Conservation (phyloP, 2,888 invertebrate species). For the Chesias legatella region DNA sequence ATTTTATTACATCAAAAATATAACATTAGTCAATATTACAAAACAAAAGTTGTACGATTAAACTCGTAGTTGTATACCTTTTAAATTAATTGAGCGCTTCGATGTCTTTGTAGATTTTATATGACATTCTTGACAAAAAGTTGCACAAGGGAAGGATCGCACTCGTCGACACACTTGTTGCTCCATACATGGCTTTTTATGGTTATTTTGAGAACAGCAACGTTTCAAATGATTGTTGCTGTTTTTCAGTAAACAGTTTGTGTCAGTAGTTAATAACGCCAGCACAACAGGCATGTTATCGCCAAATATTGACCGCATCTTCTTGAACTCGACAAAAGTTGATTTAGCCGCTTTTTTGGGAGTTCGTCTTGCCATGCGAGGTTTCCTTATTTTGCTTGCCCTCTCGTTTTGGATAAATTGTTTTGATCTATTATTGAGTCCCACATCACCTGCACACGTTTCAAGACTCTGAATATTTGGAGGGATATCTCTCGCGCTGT, state of each 20-base stretch:
- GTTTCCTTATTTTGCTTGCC: slow-evolving; percentile 21
- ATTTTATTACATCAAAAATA: slow-evolving; percentile 1
- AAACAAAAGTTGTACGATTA: not conserved
- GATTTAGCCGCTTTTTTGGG: slow-evolving; percentile 7
- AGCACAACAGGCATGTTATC: slow-evolving; percentile 7
- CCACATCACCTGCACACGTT: slow-evolving; percentile 16
- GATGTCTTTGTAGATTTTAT: slow-evolving; percentile 21
- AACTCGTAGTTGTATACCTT: not conserved
- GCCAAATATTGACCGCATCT: slow-evolving; percentile 5
- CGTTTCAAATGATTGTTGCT: slow-evolving; percentile 5
- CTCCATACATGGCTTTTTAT: slow-evolving; percentile 25
- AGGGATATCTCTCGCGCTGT: not conserved
- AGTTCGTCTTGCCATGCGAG: slow-evolving; percentile 21
- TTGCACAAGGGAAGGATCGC: slow-evolving; percentile 36
- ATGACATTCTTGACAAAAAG: slow-evolving; percentile 39
- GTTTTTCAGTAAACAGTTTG: slow-evolving; percentile 4
- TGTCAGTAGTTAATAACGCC: slow-evolving; percentile 7
- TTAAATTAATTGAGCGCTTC: slow-evolving; percentile 4
- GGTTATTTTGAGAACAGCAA: slow-evolving; percentile 11
- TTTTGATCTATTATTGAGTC: slow-evolving; percentile 7
- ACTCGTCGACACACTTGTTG: slow-evolving; percentile 23
- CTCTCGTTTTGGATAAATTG: slow-evolving; percentile 14
- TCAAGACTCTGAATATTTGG: slow-evolving; percentile 7
- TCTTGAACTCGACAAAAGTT: slow-evolving; percentile 4
- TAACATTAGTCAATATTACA: no score